phyloP scores from a whole-genome alignment of 2,113 vertebrate genomes.

The Anarhynchus alexandrinus region DNA sequence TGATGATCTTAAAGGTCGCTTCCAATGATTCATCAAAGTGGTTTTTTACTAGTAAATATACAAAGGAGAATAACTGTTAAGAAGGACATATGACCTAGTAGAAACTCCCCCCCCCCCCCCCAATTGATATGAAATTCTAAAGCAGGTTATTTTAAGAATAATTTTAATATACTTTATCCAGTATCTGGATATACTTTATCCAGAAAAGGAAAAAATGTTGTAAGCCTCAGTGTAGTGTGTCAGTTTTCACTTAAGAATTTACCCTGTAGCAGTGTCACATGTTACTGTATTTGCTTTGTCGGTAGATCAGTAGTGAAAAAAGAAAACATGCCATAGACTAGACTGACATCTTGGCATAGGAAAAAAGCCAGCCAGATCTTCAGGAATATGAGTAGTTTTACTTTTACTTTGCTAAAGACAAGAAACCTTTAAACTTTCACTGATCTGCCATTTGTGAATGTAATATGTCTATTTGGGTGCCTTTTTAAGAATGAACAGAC shows the following conservation, averaged over 20 bases:
- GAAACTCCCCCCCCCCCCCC: background rate
- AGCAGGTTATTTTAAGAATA: background rate
- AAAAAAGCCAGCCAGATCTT: background rate
- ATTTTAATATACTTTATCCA: background rate
- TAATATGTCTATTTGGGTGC: background rate
- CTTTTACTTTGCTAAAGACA: background rate
- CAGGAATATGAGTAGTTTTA: background rate
- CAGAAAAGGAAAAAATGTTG: background rate
- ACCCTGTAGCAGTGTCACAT: background rate
- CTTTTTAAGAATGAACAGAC: background rate
- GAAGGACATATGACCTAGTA: background rate
- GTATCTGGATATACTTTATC: background rate
- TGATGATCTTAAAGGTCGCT: no score
- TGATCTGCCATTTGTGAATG: background rate
- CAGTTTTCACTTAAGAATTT: background rate
- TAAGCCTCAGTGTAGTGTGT: background rate
- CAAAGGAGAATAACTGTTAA: background rate
- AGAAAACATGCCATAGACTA: background rate
- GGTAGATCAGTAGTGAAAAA: background rate
- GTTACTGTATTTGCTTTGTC: background rate
- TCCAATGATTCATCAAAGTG: background rate
- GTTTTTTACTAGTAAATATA: background rate
- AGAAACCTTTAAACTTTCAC: background rate
- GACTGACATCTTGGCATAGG: background rate
- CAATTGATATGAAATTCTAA: background rate